Evolutionary conservation across 2,888 invertebrate genomes (phyloP).

Genomic region (Ecliptopera silaceata): DNA sequence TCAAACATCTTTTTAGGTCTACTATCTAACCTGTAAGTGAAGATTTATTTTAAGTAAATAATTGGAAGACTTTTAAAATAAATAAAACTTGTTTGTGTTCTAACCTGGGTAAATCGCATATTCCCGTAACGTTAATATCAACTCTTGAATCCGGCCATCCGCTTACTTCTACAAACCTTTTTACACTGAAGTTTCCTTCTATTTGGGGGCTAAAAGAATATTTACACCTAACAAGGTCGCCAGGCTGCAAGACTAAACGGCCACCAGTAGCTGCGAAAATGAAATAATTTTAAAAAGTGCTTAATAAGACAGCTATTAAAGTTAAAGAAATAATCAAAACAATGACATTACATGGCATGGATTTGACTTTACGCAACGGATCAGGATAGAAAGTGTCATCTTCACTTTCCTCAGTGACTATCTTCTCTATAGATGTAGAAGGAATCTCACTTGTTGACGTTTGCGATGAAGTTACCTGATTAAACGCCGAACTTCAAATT

Average conservation of each 20-base stretch:
- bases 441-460: constrained; percentile 70
- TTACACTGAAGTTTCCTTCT: constrained; percentile 68
- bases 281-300: neutral
- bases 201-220: constrained; percentile 68
- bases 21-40: constrained; percentile 64
- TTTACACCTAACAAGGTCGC: constrained; percentile 72
- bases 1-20: constrained; percentile 78
- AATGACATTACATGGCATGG: constrained; percentile 44
- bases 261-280: constrained; percentile 46
- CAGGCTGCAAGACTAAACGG: constrained; percentile 65
- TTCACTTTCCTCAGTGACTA: constrained; percentile 43
- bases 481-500: neutral
- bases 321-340: neutral
- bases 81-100: neutral
- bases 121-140: constrained; percentile 61
- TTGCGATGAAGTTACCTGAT: constrained; percentile 63
- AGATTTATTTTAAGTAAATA: neutral
- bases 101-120: constrained; percentile 74
- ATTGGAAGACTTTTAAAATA: neutral
- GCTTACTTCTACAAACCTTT: constrained; percentile 70
- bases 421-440: constrained; percentile 49
- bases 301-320: neutral
- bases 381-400: constrained; percentile 49
- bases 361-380: constrained; percentile 57
- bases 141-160: constrained; percentile 75